These are phyloP conservation scores for Motacilla tschutschensis DNA, from an alignment of 2,113 vertebrate genomes.

Conservation along the genomic window DNA sequence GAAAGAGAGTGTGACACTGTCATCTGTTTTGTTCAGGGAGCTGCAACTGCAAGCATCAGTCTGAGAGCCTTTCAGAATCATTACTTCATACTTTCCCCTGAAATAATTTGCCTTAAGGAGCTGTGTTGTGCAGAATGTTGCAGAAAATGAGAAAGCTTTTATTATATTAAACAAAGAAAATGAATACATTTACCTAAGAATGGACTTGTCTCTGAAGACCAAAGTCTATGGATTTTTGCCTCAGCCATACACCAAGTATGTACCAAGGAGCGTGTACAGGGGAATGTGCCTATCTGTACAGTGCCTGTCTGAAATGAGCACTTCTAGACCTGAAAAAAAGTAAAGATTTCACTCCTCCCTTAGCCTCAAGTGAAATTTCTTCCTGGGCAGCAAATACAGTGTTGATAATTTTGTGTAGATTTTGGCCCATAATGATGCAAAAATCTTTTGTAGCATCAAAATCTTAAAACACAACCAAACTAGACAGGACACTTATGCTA, in stretches of 20 bases:
- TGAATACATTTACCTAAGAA: neutral
- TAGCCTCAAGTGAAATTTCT: neutral
- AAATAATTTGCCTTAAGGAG: neutral
- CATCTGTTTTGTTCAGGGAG: constrained; percentile 17
- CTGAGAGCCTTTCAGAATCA: neutral
- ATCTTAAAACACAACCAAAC: neutral
- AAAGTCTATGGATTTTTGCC: neutral
- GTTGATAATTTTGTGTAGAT: neutral
- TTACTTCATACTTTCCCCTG: neutral
- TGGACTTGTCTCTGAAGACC: neutral
- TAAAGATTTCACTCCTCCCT: neutral
- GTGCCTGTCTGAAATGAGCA: neutral
- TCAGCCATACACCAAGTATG: neutral
- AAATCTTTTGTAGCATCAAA: neutral
- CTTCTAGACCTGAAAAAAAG: neutral
- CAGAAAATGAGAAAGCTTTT: neutral
- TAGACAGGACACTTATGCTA: neutral
- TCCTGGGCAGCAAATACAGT: neutral
- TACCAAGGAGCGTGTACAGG: neutral
- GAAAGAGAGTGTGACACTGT: constrained; percentile 31
- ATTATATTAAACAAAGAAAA: neutral
- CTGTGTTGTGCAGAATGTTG: neutral
- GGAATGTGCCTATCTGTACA: neutral
- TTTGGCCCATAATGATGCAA: neutral
- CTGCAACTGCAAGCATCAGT: neutral